phyloP scores from a whole-genome alignment of 2,888 invertebrate genomes.

The Apodemia mormo region DNA sequence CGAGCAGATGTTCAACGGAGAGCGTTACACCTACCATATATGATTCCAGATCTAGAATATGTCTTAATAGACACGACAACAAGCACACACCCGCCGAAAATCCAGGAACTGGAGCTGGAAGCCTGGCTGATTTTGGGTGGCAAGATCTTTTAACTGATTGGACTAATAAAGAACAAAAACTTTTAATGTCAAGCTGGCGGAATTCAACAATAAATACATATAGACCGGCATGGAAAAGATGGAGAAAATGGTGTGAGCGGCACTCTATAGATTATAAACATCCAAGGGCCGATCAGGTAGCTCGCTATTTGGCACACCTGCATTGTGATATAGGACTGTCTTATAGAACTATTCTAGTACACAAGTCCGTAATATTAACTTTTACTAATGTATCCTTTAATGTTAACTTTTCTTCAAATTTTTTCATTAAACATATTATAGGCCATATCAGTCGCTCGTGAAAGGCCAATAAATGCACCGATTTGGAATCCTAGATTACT shows the following conservation, averaged over 20 bases:
- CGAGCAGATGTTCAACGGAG: conserved; percentile 36
- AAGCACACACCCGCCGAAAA: conserved; percentile 27
- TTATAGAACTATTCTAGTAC: conserved; percentile 25
- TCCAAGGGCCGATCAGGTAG: conserved; percentile 26
- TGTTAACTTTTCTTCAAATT: conserved; percentile 27
- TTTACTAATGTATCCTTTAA: conserved; percentile 20
- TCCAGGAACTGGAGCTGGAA: conserved; percentile 26
- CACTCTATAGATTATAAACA: conserved; percentile 24
- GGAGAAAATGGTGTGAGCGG: conserved; percentile 25
- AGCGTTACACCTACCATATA: conserved; percentile 27
- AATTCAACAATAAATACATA: conserved; percentile 35
- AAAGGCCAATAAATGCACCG: conserved; percentile 23
- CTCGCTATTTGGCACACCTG: conserved; percentile 31
- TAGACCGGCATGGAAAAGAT: conserved; percentile 30
- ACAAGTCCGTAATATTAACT: conserved; percentile 29
- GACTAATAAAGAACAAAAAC: conserved; percentile 28
- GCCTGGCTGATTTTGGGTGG: conserved; percentile 41
- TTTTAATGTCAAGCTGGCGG: conserved; percentile 36
- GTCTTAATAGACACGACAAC: conserved; percentile 31
- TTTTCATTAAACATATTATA: conserved; percentile 28
- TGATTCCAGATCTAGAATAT: conserved; percentile 26
- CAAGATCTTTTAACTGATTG: conserved; percentile 27
- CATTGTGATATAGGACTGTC: conserved; percentile 25
- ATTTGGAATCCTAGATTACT: conserved; percentile 28
- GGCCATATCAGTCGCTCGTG: conserved; percentile 26